These are phyloP conservation scores for Macroteleia sp. DNA, from an alignment of 2,888 invertebrate species.

Conservation along the genomic window DNA sequence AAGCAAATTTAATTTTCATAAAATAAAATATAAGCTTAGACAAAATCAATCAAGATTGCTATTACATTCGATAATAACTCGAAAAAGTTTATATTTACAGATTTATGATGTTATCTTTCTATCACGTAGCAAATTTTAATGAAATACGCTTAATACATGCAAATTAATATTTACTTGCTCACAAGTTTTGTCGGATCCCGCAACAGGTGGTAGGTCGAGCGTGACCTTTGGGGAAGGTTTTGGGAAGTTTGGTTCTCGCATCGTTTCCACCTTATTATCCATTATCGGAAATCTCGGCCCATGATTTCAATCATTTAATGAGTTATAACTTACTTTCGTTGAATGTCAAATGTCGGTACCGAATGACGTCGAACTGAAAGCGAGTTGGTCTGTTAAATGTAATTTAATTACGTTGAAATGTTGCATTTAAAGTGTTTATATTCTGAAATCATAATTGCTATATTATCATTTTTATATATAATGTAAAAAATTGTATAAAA, in stretches of 20 bases:
- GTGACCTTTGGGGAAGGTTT: conserved; percentile 50
- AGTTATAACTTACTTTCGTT: conserved; percentile 46
- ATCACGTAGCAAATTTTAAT: background rate
- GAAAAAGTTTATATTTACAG: background rate
- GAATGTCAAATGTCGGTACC: too few species aligned
- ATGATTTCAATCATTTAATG: conserved; percentile 58
- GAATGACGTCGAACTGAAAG: too few species aligned
- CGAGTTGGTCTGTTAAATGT: too few species aligned
- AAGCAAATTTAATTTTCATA: too few species aligned
- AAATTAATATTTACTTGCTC: conserved; percentile 37
- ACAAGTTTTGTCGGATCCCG: conserved; percentile 37
- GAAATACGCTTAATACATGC: conserved; percentile 25
- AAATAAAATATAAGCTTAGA: too few species aligned
- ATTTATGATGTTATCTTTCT: conserved; percentile 12
- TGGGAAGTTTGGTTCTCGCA: conserved; percentile 51
- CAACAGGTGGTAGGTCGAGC: conserved; percentile 60
- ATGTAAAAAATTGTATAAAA: too few species aligned
- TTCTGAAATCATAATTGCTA: too few species aligned
- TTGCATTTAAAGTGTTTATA: too few species aligned
- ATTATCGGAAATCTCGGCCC: conserved; percentile 53
- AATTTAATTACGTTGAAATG: too few species aligned
- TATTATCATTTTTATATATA: too few species aligned
- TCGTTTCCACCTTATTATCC: conserved; percentile 60
- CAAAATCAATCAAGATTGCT: too few species aligned
- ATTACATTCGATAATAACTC: too few species aligned